phyloP scores from a whole-genome alignment of 1,140 invertebrate genomes.

The Coptotermes formosanus region DNA sequence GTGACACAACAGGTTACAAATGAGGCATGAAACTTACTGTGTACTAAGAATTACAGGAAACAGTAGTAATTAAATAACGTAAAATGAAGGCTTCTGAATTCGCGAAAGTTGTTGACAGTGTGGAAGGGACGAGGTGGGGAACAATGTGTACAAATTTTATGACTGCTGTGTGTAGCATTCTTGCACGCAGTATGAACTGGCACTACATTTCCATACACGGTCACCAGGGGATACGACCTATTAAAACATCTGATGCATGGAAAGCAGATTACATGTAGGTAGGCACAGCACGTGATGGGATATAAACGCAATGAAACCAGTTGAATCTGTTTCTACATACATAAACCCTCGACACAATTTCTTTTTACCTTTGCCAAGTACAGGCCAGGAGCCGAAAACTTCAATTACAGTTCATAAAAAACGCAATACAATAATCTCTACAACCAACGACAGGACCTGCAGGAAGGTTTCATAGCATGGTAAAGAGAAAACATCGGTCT shows the following conservation, averaged over 20 bases:
- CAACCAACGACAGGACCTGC: too few species aligned
- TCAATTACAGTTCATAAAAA: too few species aligned
- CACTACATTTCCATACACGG: slow-evolving; percentile 17
- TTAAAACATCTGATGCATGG: slow-evolving; percentile 16
- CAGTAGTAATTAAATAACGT: neutral
- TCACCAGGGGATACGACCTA: neutral
- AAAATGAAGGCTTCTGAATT: neutral
- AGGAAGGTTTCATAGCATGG: too few species aligned
- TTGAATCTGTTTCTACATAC: neutral
- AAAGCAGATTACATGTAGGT: neutral
- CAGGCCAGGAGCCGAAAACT: too few species aligned
- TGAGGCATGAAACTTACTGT: neutral
- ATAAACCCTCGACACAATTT: neutral
- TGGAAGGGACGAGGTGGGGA: neutral
- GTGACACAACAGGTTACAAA: neutral
- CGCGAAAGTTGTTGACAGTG: neutral
- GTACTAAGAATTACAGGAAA: neutral
- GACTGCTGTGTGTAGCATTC: neutral
- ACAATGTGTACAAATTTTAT: neutral
- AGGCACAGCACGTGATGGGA: neutral
- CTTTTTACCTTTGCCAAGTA: neutral
- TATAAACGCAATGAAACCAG: slow-evolving; percentile 13
- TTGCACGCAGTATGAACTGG: neutral
- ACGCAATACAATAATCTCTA: too few species aligned
- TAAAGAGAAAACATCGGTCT: too few species aligned